These are phyloP conservation scores for Rhabdornis inornatus DNA, from an alignment of 2,113 vertebrate genomes.

Conservation along the genomic window DNA sequence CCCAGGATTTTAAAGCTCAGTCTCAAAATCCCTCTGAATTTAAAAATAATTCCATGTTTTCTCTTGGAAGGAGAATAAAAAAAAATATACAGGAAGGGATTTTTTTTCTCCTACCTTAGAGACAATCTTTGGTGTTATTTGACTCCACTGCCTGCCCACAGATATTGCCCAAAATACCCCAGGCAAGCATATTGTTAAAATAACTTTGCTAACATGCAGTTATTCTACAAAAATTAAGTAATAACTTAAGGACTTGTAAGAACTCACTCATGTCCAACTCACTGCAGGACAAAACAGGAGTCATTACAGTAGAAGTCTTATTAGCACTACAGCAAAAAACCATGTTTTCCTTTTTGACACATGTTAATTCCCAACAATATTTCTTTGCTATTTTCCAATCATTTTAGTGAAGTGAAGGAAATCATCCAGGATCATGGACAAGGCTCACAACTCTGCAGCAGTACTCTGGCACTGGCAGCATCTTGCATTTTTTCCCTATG, in stretches of 20 bases:
- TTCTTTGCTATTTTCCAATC: neutral
- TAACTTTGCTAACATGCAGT: neutral
- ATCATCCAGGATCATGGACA: neutral
- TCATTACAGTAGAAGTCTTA: neutral
- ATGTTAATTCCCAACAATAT: neutral
- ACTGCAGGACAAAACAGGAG: neutral
- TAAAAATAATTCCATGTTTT: constrained; percentile 56
- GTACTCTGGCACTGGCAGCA: neutral
- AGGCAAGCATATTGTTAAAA: neutral
- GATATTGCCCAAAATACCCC: neutral
- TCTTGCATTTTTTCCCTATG: neutral
- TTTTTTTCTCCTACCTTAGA: neutral
- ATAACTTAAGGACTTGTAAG: neutral
- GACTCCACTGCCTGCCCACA: neutral
- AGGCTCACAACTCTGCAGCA: neutral
- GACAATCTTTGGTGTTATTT: neutral
- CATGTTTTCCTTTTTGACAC: neutral
- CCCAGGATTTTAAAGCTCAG: constrained; percentile 65
- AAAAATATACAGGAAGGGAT: neutral
- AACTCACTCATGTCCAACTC: neutral
- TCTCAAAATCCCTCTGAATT: constrained; percentile 62
- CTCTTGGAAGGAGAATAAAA: neutral
- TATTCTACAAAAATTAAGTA: neutral
- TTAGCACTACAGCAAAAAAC: neutral
- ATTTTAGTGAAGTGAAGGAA: neutral